A percentile compares a stretch with the other conserved stretches of the same genome.
Conservation (phyloP, 2,797 vertebrate species). For the Molothrus aeneus region DNA sequence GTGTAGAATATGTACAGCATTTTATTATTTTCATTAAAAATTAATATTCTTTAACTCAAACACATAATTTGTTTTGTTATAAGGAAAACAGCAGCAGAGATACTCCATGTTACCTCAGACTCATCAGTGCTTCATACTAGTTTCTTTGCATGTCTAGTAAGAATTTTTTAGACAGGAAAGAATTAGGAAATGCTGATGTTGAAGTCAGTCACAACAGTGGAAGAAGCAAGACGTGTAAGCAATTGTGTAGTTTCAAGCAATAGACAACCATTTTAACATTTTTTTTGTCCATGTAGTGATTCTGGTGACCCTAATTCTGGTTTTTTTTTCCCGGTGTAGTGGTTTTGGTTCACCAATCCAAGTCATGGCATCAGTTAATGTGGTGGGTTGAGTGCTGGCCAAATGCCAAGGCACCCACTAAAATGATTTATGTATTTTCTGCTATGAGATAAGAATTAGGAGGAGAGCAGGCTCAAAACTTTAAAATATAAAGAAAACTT, state of each 20-base stretch:
- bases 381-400: background rate
- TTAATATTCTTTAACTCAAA: background rate
- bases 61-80: background rate
- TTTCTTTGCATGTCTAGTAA: background rate
- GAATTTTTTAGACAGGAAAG: background rate
- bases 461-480: background rate
- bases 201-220: background rate
- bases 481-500: background rate
- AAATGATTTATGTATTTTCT: background rate
- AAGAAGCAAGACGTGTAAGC: background rate
- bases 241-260: background rate
- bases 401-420: background rate
- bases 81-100: background rate
- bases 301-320: background rate
- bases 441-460: background rate
- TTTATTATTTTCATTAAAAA: slow-evolving; percentile 3
- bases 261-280: background rate
- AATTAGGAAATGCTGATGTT: background rate
- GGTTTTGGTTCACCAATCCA: background rate
- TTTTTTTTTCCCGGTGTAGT: background rate
- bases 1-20: background rate
- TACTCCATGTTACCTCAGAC: background rate
- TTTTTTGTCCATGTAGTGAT: background rate
- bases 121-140: rapidly evolving
- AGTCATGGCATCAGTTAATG: background rate